Base-by-base conservation (phyloP, 2,888 invertebrate species). In the Polymixis flavicincta region DNA sequence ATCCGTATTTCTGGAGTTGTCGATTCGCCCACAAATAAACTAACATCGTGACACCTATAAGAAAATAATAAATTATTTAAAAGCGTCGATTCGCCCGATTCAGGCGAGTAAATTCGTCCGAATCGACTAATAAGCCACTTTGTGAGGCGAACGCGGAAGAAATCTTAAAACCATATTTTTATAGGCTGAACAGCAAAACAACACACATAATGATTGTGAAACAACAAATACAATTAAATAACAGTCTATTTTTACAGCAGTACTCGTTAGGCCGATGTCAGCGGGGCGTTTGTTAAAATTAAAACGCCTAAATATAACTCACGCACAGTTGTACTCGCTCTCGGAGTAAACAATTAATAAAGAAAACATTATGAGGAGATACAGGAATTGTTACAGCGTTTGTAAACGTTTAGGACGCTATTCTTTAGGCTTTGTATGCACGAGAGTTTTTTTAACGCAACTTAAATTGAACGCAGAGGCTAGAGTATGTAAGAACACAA, bases 281-380 rank as follows among this genome's bases (percentile, higher is more conserved):
- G 75, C 54, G 60, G 14, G 19, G 65, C 61, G 48, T 68, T 76
- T 37, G 83, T 83, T 85, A 77, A 83, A 85, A 78, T 61, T 81
- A 78, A 67, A 74, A 55, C 22, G 42, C 65, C 52, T 83, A 69
- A 72, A 63, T 83, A 80, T 86, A 84, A 57, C 61, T 28, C 48
- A 64, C 65, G 67, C 60, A 37, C 83, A 50, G 66, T 68, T 63
- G 77, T 74, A 70, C 74, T 74, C 52, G 78, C 55, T 76, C 63
- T 14, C 52, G 19, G 50, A 61, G 65, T 86, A 84, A 86, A 85
- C 85, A 86, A 74, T 61, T 67, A 71, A 63, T 54, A 68, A 82
- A 77, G 75, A 72, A 75, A 75, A 80, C 74, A 69, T 45, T 61
- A 57, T 54, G 65, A 65, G 59, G 48, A 75, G 63, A 75, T 80